These are phyloP conservation scores for Hesperia comma DNA, from an alignment of 2,888 invertebrate species.

Conservation along the genomic window DNA sequence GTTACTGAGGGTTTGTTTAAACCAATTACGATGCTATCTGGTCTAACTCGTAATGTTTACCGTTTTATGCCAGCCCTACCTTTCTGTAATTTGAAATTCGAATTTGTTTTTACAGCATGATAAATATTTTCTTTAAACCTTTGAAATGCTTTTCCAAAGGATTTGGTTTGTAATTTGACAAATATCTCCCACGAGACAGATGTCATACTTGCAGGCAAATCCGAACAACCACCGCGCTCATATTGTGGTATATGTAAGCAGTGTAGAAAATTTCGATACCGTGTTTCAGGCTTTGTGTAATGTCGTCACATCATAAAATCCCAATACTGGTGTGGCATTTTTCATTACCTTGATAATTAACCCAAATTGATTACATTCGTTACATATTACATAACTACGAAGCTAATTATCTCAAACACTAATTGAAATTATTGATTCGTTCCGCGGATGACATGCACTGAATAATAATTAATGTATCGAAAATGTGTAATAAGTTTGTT, in stretches of 20 bases:
- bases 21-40: constrained; percentile 28
- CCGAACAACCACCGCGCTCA: too few species aligned
- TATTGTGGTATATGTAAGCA: too few species aligned
- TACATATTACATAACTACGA: not conserved
- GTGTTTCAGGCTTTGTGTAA: too few species aligned
- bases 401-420: constrained; percentile 11
- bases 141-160: too few species aligned
- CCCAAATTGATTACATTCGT: not conserved
- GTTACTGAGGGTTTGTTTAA: constrained; percentile 3
- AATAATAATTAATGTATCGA: constrained; percentile 17
- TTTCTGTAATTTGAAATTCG: not conserved
- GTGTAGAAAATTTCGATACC: too few species aligned
- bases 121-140: too few species aligned
- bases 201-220: too few species aligned
- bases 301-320: too few species aligned
- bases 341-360: not conserved
- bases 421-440: constrained; percentile 24
- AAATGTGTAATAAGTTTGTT: constrained; percentile 6
- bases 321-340: too few species aligned
- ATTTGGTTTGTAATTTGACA: too few species aligned
- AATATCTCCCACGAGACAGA: too few species aligned
- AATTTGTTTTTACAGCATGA: not conserved
- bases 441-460: constrained; percentile 9
- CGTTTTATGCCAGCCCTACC: constrained; percentile 20
- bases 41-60: constrained; percentile 21